phyloP scores from a whole-genome alignment of 2,888 invertebrate genomes.

The Petrolisthes manimaculis region DNA sequence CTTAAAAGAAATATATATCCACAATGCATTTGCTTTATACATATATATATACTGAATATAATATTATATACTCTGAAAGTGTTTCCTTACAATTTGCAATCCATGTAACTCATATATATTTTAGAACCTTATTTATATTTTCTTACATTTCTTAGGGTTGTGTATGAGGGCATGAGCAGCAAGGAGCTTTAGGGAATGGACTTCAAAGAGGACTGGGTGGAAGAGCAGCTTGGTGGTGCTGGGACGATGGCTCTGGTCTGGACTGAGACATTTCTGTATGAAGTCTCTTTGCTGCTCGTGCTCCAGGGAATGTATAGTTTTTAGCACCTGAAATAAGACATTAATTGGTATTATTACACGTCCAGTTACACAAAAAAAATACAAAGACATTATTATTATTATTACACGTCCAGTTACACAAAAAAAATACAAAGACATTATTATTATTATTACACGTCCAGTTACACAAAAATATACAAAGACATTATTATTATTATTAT shows the following conservation, averaged over 20 bases:
- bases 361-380: not conserved
- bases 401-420: not conserved
- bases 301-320: slow-evolving; percentile 93
- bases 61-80: too few species aligned
- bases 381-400: not conserved
- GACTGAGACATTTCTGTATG: slow-evolving; percentile 88
- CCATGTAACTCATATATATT: not conserved
- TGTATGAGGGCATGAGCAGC: slow-evolving; percentile 93
- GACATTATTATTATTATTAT: not conserved
- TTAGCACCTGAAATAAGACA: slow-evolving; percentile 73
- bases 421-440: not conserved
- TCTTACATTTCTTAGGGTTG: slow-evolving; percentile 79
- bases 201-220: slow-evolving; percentile 96
- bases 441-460: not conserved
- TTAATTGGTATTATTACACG: not conserved
- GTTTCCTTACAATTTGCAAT: not conserved
- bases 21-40: too few species aligned
- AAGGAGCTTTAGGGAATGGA: slow-evolving; percentile 92
- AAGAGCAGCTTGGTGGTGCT: slow-evolving; percentile 94
- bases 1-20: too few species aligned
- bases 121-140: not conserved
- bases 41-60: not conserved
- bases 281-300: slow-evolving; percentile 94
- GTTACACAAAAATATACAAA: not conserved
- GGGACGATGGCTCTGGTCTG: slow-evolving; percentile 86